phyloP scores from a whole-genome alignment of 2,797 vertebrate genomes.

The Sparus aurata region DNA sequence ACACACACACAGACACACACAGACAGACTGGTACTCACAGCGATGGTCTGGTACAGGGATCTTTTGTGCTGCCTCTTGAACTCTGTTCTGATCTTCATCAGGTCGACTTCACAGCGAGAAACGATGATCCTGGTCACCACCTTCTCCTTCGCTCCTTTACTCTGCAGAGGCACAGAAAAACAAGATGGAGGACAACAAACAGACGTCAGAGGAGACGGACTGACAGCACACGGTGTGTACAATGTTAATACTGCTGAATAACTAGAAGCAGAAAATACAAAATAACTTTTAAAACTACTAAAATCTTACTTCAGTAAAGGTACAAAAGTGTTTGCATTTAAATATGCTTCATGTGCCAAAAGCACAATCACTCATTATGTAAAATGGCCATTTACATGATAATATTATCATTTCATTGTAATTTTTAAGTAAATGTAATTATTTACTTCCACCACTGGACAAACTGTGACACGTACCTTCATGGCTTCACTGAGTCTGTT shows the following conservation, averaged over 20 bases:
- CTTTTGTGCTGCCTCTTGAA: conserved; percentile 92
- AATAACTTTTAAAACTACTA: too few species aligned
- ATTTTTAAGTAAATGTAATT: not conserved
- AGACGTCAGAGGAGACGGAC: not conserved
- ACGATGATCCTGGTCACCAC: conserved; percentile 94
- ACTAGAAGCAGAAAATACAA: too few species aligned
- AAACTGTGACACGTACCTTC: conserved; percentile 87
- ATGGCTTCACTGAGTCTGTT: conserved; percentile 93
- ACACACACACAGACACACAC: too few species aligned
- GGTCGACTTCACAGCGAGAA: conserved; percentile 94
- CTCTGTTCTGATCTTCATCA: conserved; percentile 94
- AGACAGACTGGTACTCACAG: conserved; percentile 81
- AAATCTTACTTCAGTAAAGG: too few species aligned
- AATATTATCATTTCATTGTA: too few species aligned
- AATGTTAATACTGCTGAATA: too few species aligned
- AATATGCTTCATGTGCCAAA: not conserved
- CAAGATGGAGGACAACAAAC: not conserved
- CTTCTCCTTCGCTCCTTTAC: conserved; percentile 95
- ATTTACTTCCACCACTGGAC: not conserved
- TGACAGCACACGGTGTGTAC: not conserved
- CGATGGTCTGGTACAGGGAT: conserved; percentile 92
- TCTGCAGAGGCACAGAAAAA: conserved; percentile 74
- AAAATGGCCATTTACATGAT: too few species aligned
- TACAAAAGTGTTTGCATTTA: too few species aligned
- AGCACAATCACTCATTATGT: not conserved